Percentiles rank a stretch among this genome's conserved stretches.
Conservation (phyloP, 2,113 vertebrate genomes). For the Catharus minimus region DNA sequence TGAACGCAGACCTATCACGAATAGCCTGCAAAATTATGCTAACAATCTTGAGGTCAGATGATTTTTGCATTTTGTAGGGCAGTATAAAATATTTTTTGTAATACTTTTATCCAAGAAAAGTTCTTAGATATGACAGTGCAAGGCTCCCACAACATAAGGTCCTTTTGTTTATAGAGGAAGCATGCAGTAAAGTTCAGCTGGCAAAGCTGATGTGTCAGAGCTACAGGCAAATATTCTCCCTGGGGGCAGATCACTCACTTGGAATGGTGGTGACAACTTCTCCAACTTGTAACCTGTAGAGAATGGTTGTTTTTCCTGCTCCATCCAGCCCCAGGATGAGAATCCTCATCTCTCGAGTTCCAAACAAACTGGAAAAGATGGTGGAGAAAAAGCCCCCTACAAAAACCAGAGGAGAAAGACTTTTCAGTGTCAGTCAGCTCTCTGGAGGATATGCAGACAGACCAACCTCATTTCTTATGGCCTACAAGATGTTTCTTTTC, state of each 20-base stretch:
- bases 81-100: not conserved
- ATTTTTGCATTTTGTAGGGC: not conserved
- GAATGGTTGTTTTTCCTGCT: slow-evolving; percentile 96
- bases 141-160: not conserved
- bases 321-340: slow-evolving; percentile 96
- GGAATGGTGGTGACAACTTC: slow-evolving; percentile 99
- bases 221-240: not conserved
- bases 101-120: not conserved
- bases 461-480: not conserved
- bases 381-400: slow-evolving; percentile 94
- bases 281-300: slow-evolving; percentile 95
- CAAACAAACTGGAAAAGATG: slow-evolving; percentile 94
- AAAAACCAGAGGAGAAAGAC: not conserved
- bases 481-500: not conserved
- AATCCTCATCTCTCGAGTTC: slow-evolving; percentile 97
- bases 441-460: accelerated
- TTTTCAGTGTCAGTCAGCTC: not conserved
- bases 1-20: not conserved
- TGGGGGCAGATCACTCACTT: slow-evolving; percentile 78
- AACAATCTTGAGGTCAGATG: not conserved
- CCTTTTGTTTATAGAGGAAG: not conserved
- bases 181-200: accelerated
- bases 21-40: not conserved
- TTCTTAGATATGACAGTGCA: not conserved
- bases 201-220: not conserved